Evolutionary conservation across 2,888 invertebrate genomes (phyloP).

Genomic region (Erannis defoliaria): DNA sequence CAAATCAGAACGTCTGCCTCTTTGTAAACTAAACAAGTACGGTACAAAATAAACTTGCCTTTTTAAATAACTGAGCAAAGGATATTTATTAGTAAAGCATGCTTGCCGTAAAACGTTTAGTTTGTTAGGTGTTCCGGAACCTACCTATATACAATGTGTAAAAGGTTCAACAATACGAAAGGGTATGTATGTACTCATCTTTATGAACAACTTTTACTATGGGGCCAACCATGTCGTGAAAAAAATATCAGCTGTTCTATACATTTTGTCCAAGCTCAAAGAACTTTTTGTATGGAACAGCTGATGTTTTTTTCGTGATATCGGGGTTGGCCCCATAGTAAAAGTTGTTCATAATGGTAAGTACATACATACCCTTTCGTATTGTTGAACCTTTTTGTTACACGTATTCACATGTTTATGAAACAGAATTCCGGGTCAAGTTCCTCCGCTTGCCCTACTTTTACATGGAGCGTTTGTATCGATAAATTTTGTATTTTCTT

Average conservation of each 20-base stretch:
- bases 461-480: conserved; percentile 35
- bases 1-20: background rate
- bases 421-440: conserved; percentile 43
- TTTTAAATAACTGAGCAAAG: conserved; percentile 7
- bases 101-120: conserved; percentile 10
- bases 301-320: no score
- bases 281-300: no score
- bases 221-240: no score
- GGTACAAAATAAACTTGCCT: background rate
- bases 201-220: no score
- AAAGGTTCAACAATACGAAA: no score
- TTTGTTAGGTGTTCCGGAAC: conserved; percentile 10
- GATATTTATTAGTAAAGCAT: background rate
- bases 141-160: conserved; percentile 21
- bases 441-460: conserved; percentile 41
- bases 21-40: background rate
- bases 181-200: no score
- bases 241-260: no score
- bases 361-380: no score
- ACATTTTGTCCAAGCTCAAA: no score
- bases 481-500: conserved; percentile 36
- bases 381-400: no score
- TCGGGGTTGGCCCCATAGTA: no score
- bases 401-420: conserved; percentile 37
- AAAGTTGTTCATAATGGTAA: no score